Percentiles rank a stretch among this genome's conserved stretches.
Evolutionary conservation across 1,140 invertebrate species (phyloP).

Genomic region (Leptoteleia sp.): DNA sequence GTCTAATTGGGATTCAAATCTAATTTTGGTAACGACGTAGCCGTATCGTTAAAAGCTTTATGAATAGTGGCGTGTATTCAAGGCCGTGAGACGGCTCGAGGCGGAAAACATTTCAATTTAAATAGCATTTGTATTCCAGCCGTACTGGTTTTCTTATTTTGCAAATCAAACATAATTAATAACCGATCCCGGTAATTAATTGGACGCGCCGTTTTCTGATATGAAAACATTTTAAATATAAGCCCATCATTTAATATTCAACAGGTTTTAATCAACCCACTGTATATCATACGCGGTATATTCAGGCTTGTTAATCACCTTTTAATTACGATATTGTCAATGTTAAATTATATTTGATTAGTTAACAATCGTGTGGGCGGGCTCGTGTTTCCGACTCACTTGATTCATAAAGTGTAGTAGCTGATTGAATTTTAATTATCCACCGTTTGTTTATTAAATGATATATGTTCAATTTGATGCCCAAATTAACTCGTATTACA

Average conservation of each 20-base stretch:
- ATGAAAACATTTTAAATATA: too few relatives aligned
- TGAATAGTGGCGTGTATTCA: conserved; percentile 57
- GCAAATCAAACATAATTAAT: background rate
- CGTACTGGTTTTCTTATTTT: background rate
- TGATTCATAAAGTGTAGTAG: background rate
- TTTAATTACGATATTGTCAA: too few relatives aligned
- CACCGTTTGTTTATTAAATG: background rate
- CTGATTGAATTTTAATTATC: background rate
- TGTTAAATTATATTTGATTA: background rate
- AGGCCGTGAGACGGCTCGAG: conserved; percentile 19
- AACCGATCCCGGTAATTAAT: background rate
- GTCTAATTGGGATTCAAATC: conserved; percentile 55
- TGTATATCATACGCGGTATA: too few relatives aligned
- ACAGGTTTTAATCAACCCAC: too few relatives aligned
- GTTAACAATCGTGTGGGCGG: too few relatives aligned
- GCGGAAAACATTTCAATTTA: conserved; percentile 44
- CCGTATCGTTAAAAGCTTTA: conserved; percentile 43
- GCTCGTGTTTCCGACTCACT: too few relatives aligned
- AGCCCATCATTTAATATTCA: too few relatives aligned
- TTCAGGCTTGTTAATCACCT: too few relatives aligned
- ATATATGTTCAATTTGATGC: too few relatives aligned
- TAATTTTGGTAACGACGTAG: conserved; percentile 53
- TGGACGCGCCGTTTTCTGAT: too few relatives aligned
- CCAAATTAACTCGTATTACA: too few relatives aligned
- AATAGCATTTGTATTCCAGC: conserved; percentile 15